phyloP scores from a whole-genome alignment of 2,797 vertebrate species.

The Sorex maritimensis region DNA sequence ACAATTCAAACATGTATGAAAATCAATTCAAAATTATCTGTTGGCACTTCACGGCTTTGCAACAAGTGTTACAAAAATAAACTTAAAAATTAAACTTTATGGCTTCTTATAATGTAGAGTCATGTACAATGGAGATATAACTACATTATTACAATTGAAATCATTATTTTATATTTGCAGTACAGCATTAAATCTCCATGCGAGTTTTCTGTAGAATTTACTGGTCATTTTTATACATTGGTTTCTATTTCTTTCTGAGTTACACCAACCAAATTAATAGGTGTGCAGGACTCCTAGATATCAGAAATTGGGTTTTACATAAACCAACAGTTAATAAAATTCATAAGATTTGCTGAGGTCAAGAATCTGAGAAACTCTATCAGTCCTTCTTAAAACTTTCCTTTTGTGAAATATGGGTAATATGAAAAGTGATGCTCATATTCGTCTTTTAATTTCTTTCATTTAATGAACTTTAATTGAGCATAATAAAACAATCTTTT shows the following conservation, averaged over 20 bases:
- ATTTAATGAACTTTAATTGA: slow-evolving; percentile 76
- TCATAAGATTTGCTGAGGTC: slow-evolving; percentile 57
- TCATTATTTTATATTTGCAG: neutral
- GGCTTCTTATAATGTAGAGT: neutral
- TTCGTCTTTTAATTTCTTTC: slow-evolving; percentile 59
- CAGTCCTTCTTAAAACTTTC: slow-evolving; percentile 68
- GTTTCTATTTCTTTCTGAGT: slow-evolving; percentile 61
- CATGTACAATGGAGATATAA: neutral
- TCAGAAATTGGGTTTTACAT: slow-evolving; percentile 67
- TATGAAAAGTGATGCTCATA: slow-evolving; percentile 44
- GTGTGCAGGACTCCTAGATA: slow-evolving; percentile 61
- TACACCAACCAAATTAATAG: slow-evolving; percentile 78
- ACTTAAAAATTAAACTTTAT: neutral
- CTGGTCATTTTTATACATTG: neutral
- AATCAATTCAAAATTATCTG: neutral
- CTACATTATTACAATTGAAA: slow-evolving; percentile 41
- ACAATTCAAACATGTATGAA: slow-evolving; percentile 10
- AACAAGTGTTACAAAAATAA: neutral
- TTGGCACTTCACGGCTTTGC: neutral
- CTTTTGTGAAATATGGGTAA: slow-evolving; percentile 66
- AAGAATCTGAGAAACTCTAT: slow-evolving; percentile 59
- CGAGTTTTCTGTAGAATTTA: neutral
- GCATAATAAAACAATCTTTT: slow-evolving; percentile 62
- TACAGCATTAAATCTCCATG: neutral
- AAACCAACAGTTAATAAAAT: slow-evolving; percentile 83